Base-by-base conservation (phyloP, 2,888 invertebrate genomes). In the Abscondita cerata region DNA sequence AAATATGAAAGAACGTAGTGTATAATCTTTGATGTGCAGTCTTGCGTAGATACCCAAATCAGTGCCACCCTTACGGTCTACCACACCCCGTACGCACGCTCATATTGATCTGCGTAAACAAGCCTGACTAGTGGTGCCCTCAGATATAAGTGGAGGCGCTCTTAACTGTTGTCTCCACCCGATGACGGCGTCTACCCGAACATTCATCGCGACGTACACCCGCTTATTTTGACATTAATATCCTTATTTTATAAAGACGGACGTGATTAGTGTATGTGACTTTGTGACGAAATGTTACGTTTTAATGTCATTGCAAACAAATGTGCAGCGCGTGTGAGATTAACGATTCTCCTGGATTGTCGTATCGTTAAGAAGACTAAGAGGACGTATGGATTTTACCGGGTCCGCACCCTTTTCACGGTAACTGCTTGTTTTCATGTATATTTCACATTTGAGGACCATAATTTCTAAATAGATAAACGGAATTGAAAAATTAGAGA, bases 71-170 rank as follows among this genome's bases (percentile, higher is more conserved):
- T 55, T 53, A 60, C 56, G 60, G 81, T 82, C 76, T 76, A 78
- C 81, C 81, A 81, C 81, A 77, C 81, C 81, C 80, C 80, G 78
- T 78, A 78, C 82, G 80, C 81, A 80, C 78, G 79, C 78, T 70
- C 73, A 65, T 74, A 75, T 75, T 72, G 75, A 74, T 74, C 70
- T 64, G 64, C 57, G 56, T 75, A 78, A 81, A 81, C 80, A 6
- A 75, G 76, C 73, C 74, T 79, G 79, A 73, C 73, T 62, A 64
- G 76, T 77, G 76, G 75, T 81, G 82, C 77, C 77, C 76, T 72
- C 81, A 78, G 76, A 78, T 77, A 78, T 80, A 74, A 76, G 78
- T 75, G 81, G 79, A 78, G 75, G 81, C 75, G 80, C 80, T 69
- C 75, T 81, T 64, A 75, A 76, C 68, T 69, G 72, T 40, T 65